Percentiles rank a stretch among this genome's conserved stretches.
phyloP scores from a whole-genome alignment of 92 coral and sea anemone species.

The Epizoanthus illoricatus region DNA sequence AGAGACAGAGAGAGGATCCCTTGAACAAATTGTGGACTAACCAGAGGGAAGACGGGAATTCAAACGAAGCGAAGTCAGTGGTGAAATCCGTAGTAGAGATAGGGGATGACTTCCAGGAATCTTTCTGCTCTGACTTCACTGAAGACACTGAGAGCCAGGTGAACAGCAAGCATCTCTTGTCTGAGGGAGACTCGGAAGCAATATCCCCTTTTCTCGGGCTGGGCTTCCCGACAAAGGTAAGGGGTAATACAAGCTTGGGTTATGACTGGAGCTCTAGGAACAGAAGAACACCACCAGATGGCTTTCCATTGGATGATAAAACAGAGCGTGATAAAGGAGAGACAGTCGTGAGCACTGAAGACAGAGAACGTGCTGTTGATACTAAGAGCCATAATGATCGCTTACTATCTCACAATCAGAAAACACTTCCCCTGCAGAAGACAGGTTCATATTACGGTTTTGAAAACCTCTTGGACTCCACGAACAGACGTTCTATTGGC shows the following conservation, averaged over 20 bases:
- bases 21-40: neutral
- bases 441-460: slow-evolving; percentile 1
- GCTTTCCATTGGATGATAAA: neutral
- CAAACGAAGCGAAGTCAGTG: neutral
- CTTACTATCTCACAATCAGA: neutral
- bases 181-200: slow-evolving; percentile 24
- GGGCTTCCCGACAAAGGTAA: neutral
- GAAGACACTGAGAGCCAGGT: neutral
- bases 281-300: neutral
- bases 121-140: neutral
- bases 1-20: neutral
- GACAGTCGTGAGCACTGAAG: neutral
- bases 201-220: neutral
- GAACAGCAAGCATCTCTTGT: neutral
- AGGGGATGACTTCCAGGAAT: neutral
- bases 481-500: neutral
- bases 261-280: neutral
- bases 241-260: neutral
- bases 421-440: neutral
- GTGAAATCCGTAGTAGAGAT: neutral
- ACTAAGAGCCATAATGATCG: neutral
- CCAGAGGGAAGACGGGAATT: neutral
- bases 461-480: neutral
- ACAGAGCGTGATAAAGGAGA: neutral
- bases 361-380: neutral